Evolutionary conservation across 1,140 invertebrate species (phyloP).

Genomic region (Drosophila parabipectinata): DNA sequence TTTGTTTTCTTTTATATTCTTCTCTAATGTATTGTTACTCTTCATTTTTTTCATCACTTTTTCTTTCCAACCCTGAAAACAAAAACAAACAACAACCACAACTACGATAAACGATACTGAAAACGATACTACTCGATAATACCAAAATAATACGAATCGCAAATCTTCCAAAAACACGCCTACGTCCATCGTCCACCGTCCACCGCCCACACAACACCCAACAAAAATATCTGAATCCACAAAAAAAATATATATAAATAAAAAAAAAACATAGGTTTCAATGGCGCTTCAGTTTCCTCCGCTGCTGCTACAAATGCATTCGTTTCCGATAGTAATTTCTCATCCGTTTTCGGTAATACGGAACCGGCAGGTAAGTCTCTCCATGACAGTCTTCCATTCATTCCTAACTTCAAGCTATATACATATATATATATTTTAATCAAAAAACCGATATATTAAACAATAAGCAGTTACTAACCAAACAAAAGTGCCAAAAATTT

Average conservation of each 20-base stretch:
- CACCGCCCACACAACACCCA: conserved; percentile 40
- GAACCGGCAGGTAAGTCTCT: conserved; percentile 88
- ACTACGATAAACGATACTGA: conserved; percentile 26
- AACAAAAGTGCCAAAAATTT: conserved; percentile 9
- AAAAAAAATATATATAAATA: conserved; percentile 14
- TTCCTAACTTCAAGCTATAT: conserved; percentile 48
- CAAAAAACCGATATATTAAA: conserved; percentile 6
- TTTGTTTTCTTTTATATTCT: conserved; percentile 72
- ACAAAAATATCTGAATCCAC: conserved; percentile 29
- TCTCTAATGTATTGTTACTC: conserved; percentile 80
- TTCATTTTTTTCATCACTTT: conserved; percentile 77
- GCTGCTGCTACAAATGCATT: conserved; percentile 90
- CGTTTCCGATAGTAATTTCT: conserved; percentile 93
- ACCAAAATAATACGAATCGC: conserved; percentile 22
- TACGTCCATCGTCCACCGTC: conserved; percentile 31
- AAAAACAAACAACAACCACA: conserved; percentile 42
- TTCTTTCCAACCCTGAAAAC: conserved; percentile 55
- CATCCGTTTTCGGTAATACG: conserved; percentile 92
- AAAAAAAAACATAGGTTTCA: conserved; percentile 82
- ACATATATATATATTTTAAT: not conserved
- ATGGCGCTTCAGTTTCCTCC: conserved; percentile 85
- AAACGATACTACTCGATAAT: conserved; percentile 30
- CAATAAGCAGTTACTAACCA: conserved; percentile 30
- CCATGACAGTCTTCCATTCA: conserved; percentile 36
- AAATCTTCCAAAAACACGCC: conserved; percentile 35